phyloP scores from a whole-genome alignment of 1,140 invertebrate species.

The Psix sp. region DNA sequence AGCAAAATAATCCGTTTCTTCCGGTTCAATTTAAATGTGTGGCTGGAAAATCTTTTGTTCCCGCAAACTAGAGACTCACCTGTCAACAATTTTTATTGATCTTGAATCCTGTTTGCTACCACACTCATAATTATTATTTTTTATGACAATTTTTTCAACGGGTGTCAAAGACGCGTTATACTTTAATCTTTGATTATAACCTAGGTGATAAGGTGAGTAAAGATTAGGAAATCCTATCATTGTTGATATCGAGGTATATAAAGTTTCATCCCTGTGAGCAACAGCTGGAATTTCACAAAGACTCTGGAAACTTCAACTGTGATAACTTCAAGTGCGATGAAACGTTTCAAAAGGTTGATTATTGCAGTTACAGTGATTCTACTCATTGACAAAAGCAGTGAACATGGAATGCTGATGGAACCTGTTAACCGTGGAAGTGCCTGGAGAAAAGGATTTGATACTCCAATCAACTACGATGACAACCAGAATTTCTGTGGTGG shows the following conservation, averaged over 20 bases:
- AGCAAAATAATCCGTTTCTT: no score
- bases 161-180: no score
- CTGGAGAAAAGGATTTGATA: conserved; percentile 86
- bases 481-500: conserved; percentile 84
- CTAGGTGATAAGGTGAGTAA: background rate
- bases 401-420: conserved; percentile 84
- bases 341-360: conserved; percentile 21
- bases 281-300: conserved; percentile 1
- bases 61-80: no score
- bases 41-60: no score
- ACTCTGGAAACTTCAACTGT: background rate
- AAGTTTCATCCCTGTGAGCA: conserved; percentile 13
- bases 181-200: background rate
- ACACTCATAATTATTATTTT: no score
- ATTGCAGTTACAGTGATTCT: conserved; percentile 13
- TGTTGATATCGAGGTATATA: conserved; percentile 13
- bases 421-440: conserved; percentile 82
- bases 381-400: conserved; percentile 62
- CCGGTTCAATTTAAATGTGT: no score
- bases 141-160: no score
- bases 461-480: conserved; percentile 83
- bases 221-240: background rate
- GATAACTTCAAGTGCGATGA: conserved; percentile 7
- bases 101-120: no score
- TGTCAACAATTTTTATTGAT: no score